phyloP scores from a whole-genome alignment of 2,797 vertebrate genomes.

The Pseudopleuronectes americanus region DNA sequence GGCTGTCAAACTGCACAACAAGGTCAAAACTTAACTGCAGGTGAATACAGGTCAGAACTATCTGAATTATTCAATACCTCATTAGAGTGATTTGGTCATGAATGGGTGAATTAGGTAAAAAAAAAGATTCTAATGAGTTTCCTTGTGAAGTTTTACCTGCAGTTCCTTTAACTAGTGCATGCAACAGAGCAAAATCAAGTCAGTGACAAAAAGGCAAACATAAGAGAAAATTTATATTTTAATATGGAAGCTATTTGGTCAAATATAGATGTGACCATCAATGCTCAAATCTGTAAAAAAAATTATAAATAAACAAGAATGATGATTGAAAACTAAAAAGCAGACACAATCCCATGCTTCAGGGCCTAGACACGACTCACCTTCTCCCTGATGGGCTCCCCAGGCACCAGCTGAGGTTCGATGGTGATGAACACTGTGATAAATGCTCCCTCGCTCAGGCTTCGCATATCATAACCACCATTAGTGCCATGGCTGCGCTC shows the following conservation, averaged over 20 bases:
- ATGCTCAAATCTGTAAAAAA: neutral
- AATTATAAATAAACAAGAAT: neutral
- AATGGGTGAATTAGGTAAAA: neutral
- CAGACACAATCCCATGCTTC: neutral
- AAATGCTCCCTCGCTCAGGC: slow-evolving; percentile 89
- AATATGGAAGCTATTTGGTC: neutral
- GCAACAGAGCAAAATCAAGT: slow-evolving; percentile 72
- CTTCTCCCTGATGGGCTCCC: slow-evolving; percentile 92
- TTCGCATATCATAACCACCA: slow-evolving; percentile 85
- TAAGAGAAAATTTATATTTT: slow-evolving; percentile 22
- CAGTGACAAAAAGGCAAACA: slow-evolving; percentile 39
- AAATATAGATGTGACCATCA: neutral
- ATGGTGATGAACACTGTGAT: slow-evolving; percentile 95
- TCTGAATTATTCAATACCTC: neutral
- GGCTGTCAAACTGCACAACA: slow-evolving; percentile 89
- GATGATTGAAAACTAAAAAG: neutral
- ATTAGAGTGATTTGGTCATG: neutral
- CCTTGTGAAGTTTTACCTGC: slow-evolving; percentile 73
- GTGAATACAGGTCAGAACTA: neutral
- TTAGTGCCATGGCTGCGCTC: slow-evolving; percentile 83
- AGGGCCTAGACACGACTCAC: slow-evolving; percentile 69
- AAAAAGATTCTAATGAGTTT: neutral
- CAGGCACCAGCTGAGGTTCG: slow-evolving; percentile 93
- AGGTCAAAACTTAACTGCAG: slow-evolving; percentile 18
- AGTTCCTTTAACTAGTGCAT: slow-evolving; percentile 87